Conservation (phyloP, 2,113 vertebrate species). For the Noctilio leporinus region DNA sequence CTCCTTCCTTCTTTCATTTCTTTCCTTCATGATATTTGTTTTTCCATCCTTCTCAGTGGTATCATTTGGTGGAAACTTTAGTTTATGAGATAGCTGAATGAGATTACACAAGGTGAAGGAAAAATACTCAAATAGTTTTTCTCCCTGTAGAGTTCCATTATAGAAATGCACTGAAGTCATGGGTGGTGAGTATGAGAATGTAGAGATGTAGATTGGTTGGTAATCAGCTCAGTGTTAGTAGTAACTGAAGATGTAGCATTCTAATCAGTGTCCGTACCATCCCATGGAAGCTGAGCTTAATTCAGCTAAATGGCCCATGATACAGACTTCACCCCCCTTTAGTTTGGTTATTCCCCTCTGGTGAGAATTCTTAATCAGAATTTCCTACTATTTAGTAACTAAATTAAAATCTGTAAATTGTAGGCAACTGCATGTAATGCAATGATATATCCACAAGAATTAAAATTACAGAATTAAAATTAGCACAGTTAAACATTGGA, state of each 20-base stretch:
- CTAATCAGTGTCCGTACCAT: conserved; percentile 7
- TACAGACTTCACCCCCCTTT: conserved; percentile 36
- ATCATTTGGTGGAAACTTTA: conserved; percentile 13
- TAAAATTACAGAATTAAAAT: conserved; percentile 14
- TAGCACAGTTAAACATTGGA: neutral
- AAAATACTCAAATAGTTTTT: conserved; percentile 56
- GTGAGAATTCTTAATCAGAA: conserved; percentile 63
- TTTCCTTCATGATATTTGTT: neutral
- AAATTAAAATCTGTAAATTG: conserved; percentile 62
- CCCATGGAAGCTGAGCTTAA: conserved; percentile 59
- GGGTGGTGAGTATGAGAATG: conserved; percentile 63
- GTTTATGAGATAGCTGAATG: conserved; percentile 42
- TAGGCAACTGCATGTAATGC: conserved; percentile 41
- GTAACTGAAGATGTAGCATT: neutral
- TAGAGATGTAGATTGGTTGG: conserved; percentile 49
- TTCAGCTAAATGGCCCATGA: conserved; percentile 67
- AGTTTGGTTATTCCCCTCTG: conserved; percentile 47
- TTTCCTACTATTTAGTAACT: conserved; percentile 54
- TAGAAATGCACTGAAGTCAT: conserved; percentile 55
- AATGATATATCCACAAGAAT: neutral
- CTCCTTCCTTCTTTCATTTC: neutral
- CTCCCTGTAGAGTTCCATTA: conserved; percentile 72
- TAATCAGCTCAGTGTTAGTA: conserved; percentile 53
- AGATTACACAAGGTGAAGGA: conserved; percentile 63
- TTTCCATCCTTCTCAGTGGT: neutral